Base-by-base conservation (phyloP, 1,140 invertebrate species). In the Drosophila seguyi region DNA sequence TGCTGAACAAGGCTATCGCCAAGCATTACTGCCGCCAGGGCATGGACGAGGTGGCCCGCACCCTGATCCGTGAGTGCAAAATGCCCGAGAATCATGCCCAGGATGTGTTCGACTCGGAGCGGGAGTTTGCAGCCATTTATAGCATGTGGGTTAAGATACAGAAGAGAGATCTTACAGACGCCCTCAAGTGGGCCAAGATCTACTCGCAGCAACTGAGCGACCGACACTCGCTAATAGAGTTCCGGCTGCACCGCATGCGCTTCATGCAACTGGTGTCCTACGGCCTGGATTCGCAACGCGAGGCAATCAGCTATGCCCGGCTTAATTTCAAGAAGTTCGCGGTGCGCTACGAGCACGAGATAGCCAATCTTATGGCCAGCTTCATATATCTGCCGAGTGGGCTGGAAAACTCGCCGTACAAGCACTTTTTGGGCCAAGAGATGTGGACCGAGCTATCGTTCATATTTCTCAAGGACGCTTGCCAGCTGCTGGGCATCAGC, bases 21-120 rank as follows among this genome's bases (percentile, higher is more conserved):
- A 97, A 99, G 92, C 98, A 99, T 94, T 98, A 99, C 92, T 97
- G 98, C 92, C 95, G 98, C 68, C 97, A 99, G 93, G 98, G 98
- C 47, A 96, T 97, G 95, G 94, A 98, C 41, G 96, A 98, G 74
- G 97, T 98, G 65, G 97, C 97, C 18, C 96, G 98, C 92, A 95
- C 96, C 86, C 93, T 99, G 72, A 95, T 96, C 11, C 92, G 93
- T 57, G 97, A 98, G 93, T 95, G 97, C 69, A 94, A 95, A 59
- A 94, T 97, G 65, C 94, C 95, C 75, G 95, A 96, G 69, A 94
- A 95, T 73, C 94, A 95, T 36, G 95, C 95, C 80, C 87, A 90
- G 31, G 91, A 92, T 78, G 87, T 92, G 29, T 92, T 91, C 36
- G 91, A 92, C 16, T 92, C 91, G 36, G 97, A 96, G 92, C 96